Base-by-base conservation (phyloP, 1,140 invertebrate species). In the Aculops lycopersici region DNA sequence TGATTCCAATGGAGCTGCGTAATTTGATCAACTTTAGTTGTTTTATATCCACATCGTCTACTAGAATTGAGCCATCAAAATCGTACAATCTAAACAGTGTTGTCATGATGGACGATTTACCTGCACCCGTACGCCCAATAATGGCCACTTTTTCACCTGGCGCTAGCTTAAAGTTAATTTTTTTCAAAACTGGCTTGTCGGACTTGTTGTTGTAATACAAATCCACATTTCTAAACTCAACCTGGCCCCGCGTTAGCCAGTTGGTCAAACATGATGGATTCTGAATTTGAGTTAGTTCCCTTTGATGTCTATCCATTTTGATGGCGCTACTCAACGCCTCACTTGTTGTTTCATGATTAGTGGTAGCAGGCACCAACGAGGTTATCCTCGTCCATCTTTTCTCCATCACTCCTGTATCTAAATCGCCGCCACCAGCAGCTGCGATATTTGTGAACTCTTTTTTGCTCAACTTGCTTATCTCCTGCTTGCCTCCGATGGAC, bases 171-270 rank as follows among this genome's bases (percentile, higher is more conserved):
- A 73, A 51, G 44, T 61, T 64, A 2, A 76, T 55, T 46, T 68
- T 62, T 19, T 58, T 59, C 19, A 76, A 61, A 31, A 74, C 66
- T 4, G 66, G 59, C 18, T 64, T 59, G 35, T 55, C 53, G 8
- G 24, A 31, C 36, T 62, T 60, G 1, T 60, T 53, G 45, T 67
- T 63, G 53, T 75, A 71, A 17, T 63, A 59, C 37, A 76, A 52
- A 21, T 61, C 66, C 2, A 74, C 68, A 44, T 68, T 63, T 44
- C 71, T 60, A 48, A 75, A 75, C 44, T 60, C 55, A 20, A 77
- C 68, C 49, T 68, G 64, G 3, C 74, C 73, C 38, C 63, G 63
- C 37, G 59, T 53, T 35, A 72, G 71, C 73, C 73, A 77, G n/a
- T n/a, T n/a, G n/a, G n/a, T n/a, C n/a, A n/a, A n/a, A n/a, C n/a